These are phyloP conservation scores for Onychostruthus taczanowskii DNA, from an alignment of 2,113 vertebrate species.

Conservation along the genomic window DNA sequence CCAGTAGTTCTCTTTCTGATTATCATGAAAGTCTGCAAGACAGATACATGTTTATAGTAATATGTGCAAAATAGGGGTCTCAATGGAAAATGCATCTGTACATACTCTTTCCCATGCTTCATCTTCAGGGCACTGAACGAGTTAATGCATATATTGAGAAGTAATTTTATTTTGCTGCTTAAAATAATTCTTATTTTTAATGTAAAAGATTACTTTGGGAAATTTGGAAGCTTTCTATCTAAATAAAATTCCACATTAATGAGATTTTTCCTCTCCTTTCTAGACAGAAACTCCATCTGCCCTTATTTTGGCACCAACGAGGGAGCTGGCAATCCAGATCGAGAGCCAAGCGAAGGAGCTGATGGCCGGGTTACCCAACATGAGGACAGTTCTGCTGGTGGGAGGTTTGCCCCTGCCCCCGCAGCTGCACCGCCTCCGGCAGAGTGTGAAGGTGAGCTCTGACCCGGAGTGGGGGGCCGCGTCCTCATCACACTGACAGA, in stretches of 20 bases:
- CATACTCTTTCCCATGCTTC: background rate
- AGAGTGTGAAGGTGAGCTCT: constrained; percentile 85
- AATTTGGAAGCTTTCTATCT: background rate
- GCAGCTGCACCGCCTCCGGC: constrained; percentile 89
- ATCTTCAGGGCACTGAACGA: background rate
- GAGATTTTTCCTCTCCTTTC: background rate
- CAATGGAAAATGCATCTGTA: background rate
- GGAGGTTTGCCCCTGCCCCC: constrained; percentile 92
- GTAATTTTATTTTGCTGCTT: background rate
- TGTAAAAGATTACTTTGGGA: background rate
- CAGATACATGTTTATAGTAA: background rate
- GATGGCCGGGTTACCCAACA: constrained; percentile 85
- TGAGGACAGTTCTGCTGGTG: constrained; percentile 91
- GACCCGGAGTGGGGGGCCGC: fast-evolving
- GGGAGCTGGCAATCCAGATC: constrained; percentile 94
- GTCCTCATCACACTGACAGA: background rate
- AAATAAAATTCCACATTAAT: background rate
- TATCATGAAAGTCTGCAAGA: background rate
- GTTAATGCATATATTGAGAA: background rate
- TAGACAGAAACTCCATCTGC: constrained; percentile 74
- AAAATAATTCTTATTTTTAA: background rate
- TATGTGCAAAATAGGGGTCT: background rate
- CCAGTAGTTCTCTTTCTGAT: background rate
- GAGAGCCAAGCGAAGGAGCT: constrained; percentile 91
- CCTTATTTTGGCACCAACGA: constrained; percentile 90